Evolutionary conservation across 35 echinoderm and acorn worm species (phyloP).

Genomic region (Diadema setosum): DNA sequence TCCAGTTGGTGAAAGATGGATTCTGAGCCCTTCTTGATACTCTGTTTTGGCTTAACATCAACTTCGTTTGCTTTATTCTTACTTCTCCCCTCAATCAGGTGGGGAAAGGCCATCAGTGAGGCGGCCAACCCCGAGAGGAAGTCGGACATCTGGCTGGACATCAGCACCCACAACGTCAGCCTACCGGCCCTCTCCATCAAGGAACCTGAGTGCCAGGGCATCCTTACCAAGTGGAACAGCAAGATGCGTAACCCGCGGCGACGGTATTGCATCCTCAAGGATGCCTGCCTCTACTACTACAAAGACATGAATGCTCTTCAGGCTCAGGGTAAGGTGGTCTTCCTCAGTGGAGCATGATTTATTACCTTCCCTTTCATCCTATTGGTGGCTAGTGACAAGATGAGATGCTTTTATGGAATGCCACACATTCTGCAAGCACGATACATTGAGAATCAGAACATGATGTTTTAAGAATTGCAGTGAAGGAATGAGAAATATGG

Average conservation of each 20-base stretch:
- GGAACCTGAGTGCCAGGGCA: constrained; percentile 73
- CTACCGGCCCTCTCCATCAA: constrained; percentile 86
- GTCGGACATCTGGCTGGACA: constrained; percentile 76
- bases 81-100: constrained; percentile 34
- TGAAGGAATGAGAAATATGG: too few species aligned
- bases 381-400: too few species aligned
- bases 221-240: constrained; percentile 73
- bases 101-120: constrained; percentile 77
- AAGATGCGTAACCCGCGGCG: constrained; percentile 55
- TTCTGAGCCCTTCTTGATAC: too few species aligned
- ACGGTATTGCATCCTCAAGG: constrained; percentile 89
- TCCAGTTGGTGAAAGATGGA: too few species aligned
- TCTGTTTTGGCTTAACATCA: too few species aligned
- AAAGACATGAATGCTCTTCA: constrained; percentile 61
- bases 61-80: too few species aligned
- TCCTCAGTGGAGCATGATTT: too few species aligned
- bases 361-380: too few species aligned
- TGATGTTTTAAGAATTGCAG: too few species aligned
- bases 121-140: constrained; percentile 66
- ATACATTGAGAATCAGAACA: too few species aligned
- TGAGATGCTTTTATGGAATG: too few species aligned
- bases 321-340: constrained; percentile 58
- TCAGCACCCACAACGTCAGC: constrained; percentile 93
- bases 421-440: too few species aligned
- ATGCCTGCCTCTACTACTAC: constrained; percentile 98